Conservation (phyloP, 2,888 invertebrate genomes). For the Chirona hameri region DNA sequence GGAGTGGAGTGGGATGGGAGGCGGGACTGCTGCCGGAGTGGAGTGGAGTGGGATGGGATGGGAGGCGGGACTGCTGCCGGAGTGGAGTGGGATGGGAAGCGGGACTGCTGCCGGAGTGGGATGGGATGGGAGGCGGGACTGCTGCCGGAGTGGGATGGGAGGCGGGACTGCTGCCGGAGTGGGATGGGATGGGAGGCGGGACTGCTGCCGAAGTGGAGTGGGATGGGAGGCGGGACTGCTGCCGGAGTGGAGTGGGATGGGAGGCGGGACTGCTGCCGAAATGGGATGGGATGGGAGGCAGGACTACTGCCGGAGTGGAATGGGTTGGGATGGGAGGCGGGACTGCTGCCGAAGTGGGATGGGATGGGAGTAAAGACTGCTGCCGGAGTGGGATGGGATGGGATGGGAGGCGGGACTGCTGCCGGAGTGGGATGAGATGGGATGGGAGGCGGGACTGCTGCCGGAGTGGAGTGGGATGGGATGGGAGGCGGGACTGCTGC, state of each 20-base stretch:
- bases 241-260: background rate
- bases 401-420: background rate
- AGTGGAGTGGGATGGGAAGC: background rate
- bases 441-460: background rate
- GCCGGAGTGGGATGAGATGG: background rate
- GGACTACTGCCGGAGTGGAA: background rate
- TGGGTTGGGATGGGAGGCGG: background rate
- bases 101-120: background rate
- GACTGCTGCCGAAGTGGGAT: background rate
- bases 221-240: background rate
- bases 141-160: background rate
- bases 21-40: background rate
- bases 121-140: background rate
- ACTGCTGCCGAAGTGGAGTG: background rate
- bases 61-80: background rate
- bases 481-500: background rate
- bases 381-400: background rate
- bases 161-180: background rate
- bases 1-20: background rate
- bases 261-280: background rate
- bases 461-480: background rate
- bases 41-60: no score
- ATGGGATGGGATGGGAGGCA: no score
- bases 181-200: background rate
- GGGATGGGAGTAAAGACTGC: background rate